These are phyloP conservation scores for Epinotia ramella DNA, from an alignment of 2,888 invertebrate genomes.

Conservation along the genomic window DNA sequence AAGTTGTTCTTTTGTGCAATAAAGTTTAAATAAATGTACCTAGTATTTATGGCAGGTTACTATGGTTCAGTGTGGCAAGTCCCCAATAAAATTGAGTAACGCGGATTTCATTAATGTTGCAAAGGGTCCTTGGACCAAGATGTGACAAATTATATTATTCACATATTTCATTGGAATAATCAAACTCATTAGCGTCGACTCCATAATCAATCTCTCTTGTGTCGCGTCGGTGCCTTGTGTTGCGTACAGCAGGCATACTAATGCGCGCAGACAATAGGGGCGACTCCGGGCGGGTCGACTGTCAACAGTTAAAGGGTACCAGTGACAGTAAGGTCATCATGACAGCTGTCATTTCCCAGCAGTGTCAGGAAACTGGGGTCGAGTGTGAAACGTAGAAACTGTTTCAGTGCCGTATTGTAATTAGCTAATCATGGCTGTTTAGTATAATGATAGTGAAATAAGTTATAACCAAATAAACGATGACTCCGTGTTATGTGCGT, in stretches of 20 bases:
- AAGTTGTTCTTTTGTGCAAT: too few relatives aligned
- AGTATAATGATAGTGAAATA: not conserved
- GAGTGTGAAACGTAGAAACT: not conserved
- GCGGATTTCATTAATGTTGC: conserved; percentile 22
- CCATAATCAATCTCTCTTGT: conserved; percentile 15
- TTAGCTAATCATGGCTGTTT: not conserved
- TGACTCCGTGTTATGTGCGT: not conserved
- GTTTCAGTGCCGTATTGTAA: conserved; percentile 23
- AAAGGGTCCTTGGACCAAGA: conserved; percentile 7
- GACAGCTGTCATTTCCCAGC: conserved; percentile 15
- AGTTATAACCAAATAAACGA: not conserved
- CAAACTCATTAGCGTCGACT: conserved; percentile 8
- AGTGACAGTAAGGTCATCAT: conserved; percentile 24
- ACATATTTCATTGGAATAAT: conserved; percentile 21
- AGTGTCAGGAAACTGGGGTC: conserved; percentile 13
- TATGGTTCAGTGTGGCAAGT: conserved; percentile 12
- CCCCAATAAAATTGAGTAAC: conserved; percentile 32
- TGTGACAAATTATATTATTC: conserved; percentile 10
- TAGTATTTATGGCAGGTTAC: conserved; percentile 2
- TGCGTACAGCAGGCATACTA: conserved; percentile 20
- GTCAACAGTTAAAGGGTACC: conserved; percentile 18
- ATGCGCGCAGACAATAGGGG: conserved; percentile 31
- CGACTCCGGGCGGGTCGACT: conserved; percentile 10
- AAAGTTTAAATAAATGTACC: too few relatives aligned
- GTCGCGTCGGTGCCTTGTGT: not conserved